phyloP scores from a whole-genome alignment of 2,113 vertebrate genomes.

The Saguinus imperator region DNA sequence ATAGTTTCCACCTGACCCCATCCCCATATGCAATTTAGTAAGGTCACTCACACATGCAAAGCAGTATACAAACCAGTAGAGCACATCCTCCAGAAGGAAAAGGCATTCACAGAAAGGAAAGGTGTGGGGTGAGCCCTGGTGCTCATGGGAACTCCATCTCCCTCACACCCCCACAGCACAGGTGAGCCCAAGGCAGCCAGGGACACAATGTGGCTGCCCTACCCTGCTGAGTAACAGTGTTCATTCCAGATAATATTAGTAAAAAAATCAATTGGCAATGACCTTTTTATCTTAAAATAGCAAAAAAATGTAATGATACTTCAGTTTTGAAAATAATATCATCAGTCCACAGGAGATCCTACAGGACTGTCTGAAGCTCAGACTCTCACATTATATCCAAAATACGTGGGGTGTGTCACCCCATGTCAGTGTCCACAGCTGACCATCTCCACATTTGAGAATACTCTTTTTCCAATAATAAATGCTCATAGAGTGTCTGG shows the following conservation, averaged over 20 bases:
- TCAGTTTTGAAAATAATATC: not conserved
- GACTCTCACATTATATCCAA: not conserved
- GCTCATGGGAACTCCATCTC: not conserved
- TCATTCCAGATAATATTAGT: not conserved
- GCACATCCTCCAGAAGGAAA: not conserved
- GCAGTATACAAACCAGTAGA: no score
- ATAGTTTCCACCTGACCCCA: not conserved
- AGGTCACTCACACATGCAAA: no score
- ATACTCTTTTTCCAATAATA: not conserved
- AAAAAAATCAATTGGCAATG: not conserved
- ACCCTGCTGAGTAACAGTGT: not conserved
- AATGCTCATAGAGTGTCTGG: not conserved
- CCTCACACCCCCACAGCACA: not conserved
- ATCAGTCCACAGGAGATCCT: not conserved
- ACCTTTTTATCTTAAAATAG: not conserved
- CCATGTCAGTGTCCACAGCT: not conserved
- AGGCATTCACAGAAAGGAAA: not conserved
- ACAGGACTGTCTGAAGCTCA: no score
- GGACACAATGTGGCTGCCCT: rapidly evolving
- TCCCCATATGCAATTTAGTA: not conserved
- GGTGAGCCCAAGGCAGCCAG: not conserved
- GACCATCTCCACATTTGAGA: no score
- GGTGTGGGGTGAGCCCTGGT: not conserved
- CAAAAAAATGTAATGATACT: not conserved
- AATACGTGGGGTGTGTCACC: no score